Conservation (phyloP, 2,113 vertebrate species). For the Proteles cristata region DNA sequence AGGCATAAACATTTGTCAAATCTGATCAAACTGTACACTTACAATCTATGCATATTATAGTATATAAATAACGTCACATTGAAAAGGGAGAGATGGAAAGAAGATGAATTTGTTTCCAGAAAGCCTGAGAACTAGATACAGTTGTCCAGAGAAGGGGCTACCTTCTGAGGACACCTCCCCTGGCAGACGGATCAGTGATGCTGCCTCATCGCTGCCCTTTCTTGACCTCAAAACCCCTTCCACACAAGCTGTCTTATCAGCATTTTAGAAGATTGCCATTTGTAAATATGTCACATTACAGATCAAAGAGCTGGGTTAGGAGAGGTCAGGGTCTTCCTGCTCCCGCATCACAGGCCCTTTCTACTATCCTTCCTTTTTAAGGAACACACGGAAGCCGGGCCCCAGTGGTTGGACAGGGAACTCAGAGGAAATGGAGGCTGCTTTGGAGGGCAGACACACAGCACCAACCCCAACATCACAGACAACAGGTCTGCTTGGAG, state of each 20-base stretch:
- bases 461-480: background rate
- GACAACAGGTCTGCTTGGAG: background rate
- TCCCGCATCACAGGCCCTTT: fast-evolving
- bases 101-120: background rate
- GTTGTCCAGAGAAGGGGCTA: background rate
- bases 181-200: background rate
- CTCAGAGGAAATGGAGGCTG: background rate
- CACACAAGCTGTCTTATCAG: conserved; percentile 14
- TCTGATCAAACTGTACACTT: background rate
- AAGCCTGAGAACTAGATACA: background rate
- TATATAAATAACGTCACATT: background rate
- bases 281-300: background rate
- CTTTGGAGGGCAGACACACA: background rate
- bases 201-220: background rate
- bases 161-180: background rate
- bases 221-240: conserved; percentile 10
- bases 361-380: background rate
- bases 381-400: background rate
- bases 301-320: background rate
- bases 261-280: conserved; percentile 20
- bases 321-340: background rate
- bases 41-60: background rate
- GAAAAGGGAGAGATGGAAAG: background rate
- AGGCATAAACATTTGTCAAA: background rate
- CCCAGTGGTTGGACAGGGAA: background rate